Conservation (phyloP, 2,113 vertebrate genomes). For the Dendropsophus ebraccatus region DNA sequence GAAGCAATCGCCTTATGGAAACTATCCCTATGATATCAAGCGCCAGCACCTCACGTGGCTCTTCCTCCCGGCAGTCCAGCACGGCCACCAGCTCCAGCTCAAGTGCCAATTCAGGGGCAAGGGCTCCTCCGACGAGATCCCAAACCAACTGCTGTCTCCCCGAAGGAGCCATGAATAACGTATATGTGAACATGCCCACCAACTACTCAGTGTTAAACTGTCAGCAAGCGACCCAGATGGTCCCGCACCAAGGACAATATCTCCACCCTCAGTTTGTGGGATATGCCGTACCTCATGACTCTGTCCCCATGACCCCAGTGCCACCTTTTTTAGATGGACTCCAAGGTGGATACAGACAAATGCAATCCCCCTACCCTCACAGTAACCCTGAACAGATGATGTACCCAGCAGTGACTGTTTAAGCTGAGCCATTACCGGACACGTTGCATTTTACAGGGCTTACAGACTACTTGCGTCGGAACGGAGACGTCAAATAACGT, state of each 20-base stretch:
- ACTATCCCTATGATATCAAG: slow-evolving; percentile 98
- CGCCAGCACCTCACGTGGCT: slow-evolving; percentile 86
- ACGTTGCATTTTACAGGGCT: slow-evolving; percentile 61
- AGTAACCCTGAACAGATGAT: slow-evolving; percentile 85
- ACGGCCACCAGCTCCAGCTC: slow-evolving; percentile 96
- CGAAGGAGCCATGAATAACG: slow-evolving; percentile 87
- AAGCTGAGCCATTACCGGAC: slow-evolving; percentile 57
- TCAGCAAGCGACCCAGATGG: slow-evolving; percentile 95
- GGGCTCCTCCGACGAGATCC: slow-evolving; percentile 81
- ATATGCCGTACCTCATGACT: slow-evolving; percentile 83
- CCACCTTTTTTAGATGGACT: slow-evolving; percentile 82
- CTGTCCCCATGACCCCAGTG: slow-evolving; percentile 76
- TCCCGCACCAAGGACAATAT: slow-evolving; percentile 94
- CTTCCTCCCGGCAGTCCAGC: slow-evolving; percentile 95
- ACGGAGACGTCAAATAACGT: slow-evolving; percentile 57
- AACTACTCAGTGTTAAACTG: slow-evolving; percentile 98
- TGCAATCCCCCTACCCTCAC: slow-evolving; percentile 89
- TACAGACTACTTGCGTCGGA: slow-evolving; percentile 56
- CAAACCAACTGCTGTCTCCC: slow-evolving; percentile 94
- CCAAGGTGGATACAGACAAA: slow-evolving; percentile 86
- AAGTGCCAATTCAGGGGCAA: slow-evolving; percentile 83
- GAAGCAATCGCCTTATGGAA: slow-evolving; percentile 85
- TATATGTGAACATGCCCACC: slow-evolving; percentile 96
- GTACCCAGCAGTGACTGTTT: slow-evolving; percentile 92
- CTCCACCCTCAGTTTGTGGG: slow-evolving; percentile 93